Percentiles rank a stretch among this genome's conserved stretches.
These are phyloP conservation scores for Apodemia zela DNA, from an alignment of 2,888 invertebrate species.

Conservation along the genomic window DNA sequence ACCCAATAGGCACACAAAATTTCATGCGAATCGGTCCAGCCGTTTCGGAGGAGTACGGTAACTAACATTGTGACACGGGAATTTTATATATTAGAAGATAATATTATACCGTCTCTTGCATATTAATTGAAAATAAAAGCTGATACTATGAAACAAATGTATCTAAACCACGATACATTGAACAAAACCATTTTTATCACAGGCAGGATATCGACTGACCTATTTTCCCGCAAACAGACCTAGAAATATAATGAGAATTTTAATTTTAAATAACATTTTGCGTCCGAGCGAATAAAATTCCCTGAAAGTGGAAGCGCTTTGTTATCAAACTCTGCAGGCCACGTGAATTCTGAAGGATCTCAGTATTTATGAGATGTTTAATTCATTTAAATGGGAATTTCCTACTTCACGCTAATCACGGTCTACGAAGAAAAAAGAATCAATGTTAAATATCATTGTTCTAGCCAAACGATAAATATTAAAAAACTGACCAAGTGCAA, in stretches of 20 bases:
- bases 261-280: slow-evolving; percentile 14
- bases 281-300: slow-evolving; percentile 8
- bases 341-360: slow-evolving; percentile 27
- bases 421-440: not conserved
- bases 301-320: slow-evolving; percentile 21
- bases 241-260: slow-evolving; percentile 15
- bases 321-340: slow-evolving; percentile 31
- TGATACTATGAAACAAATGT: not conserved
- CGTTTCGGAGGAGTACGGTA: too few relatives aligned
- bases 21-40: too few relatives aligned
- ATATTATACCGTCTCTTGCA: too few relatives aligned
- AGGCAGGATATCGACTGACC: slow-evolving; percentile 9
- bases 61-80: too few relatives aligned
- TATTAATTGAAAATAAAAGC: not conserved
- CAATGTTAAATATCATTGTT: too few relatives aligned
- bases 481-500: too few relatives aligned
- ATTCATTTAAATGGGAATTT: slow-evolving; percentile 10
- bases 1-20: too few relatives aligned
- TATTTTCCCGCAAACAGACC: slow-evolving; percentile 11
- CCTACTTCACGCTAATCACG: slow-evolving; percentile 4
- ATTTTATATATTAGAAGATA: too few relatives aligned
- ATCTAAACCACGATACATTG: not conserved
- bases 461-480: too few relatives aligned
- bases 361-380: slow-evolving; percentile 21
- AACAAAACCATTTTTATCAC: not conserved